Evolutionary conservation across 2,888 invertebrate genomes (phyloP).

Genomic region (Nebria salina): DNA sequence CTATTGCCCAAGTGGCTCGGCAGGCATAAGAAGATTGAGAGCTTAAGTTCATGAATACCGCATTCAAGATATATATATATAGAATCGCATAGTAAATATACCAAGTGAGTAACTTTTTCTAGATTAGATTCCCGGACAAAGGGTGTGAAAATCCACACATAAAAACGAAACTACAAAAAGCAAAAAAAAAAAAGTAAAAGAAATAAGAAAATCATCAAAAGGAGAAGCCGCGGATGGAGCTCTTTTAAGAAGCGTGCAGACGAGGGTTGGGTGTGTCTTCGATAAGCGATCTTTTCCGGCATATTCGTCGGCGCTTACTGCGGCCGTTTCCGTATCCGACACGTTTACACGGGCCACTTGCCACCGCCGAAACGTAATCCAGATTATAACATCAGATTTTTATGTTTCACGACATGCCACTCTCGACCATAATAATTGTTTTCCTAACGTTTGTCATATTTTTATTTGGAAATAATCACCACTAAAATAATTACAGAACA

Average conservation of each 20-base stretch:
- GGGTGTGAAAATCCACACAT: slow-evolving; percentile 1
- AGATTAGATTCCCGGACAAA: not conserved
- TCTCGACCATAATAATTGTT: not conserved
- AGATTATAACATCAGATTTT: slow-evolving; percentile 1
- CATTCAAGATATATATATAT: not conserved
- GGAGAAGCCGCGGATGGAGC: not conserved
- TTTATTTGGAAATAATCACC: no score
- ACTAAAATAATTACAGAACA: no score
- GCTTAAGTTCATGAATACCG: not conserved
- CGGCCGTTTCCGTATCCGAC: slow-evolving; percentile 5
- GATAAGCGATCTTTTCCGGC: slow-evolving; percentile 43
- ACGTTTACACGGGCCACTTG: slow-evolving; percentile 11
- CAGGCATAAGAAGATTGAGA: not conserved
- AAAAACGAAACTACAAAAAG: not conserved
- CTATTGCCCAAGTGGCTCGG: not conserved
- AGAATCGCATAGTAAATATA: not conserved
- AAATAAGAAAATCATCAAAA: not conserved
- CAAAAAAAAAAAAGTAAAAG: not conserved
- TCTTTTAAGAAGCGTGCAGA: not conserved
- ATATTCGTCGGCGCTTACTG: slow-evolving; percentile 22
- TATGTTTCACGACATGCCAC: not conserved
- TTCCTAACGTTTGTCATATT: no score
- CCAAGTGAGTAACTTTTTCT: not conserved
- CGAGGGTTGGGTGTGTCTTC: slow-evolving; percentile 13
- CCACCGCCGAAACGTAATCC: not conserved